Percentiles rank a stretch among this genome's conserved stretches.
These are phyloP conservation scores for Ophonus ardosiacus DNA, from an alignment of 2,888 invertebrate species.

Conservation along the genomic window DNA sequence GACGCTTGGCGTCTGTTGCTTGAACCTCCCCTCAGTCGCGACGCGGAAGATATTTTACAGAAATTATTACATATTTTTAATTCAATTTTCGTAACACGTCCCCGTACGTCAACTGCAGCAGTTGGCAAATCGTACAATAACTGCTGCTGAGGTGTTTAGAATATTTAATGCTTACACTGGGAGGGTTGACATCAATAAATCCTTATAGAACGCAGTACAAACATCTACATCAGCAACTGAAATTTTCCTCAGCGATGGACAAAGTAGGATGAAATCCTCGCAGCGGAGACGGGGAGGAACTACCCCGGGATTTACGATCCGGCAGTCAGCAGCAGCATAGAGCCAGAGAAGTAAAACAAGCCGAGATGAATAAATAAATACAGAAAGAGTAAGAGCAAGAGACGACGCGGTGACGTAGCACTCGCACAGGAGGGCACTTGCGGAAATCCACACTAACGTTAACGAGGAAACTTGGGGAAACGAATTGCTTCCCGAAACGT, in stretches of 20 bases:
- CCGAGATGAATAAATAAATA: conserved; percentile 62
- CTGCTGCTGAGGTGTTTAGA: conserved; percentile 14
- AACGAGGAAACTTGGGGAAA: conserved; percentile 52
- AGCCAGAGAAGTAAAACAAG: conserved; percentile 43
- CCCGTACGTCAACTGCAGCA: background rate
- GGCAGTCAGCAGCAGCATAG: conserved; percentile 24
- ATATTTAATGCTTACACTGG: conserved; percentile 9
- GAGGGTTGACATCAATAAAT: background rate
- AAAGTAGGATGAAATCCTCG: background rate
- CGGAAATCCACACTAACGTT: conserved; percentile 55
- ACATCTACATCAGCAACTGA: background rate
- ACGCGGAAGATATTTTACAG: conserved; percentile 40
- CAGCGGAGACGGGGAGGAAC: background rate
- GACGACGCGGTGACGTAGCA: conserved; percentile 5
- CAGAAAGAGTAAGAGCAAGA: conserved; percentile 46
- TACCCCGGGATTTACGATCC: conserved; percentile 44
- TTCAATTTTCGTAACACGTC: conserved; percentile 42
- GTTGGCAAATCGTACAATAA: conserved; percentile 2
- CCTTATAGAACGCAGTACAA: background rate
- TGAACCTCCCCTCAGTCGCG: background rate
- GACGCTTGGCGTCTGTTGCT: conserved; percentile 40
- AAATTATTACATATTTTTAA: conserved; percentile 57
- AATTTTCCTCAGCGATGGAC: background rate
- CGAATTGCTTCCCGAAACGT: conserved; percentile 60
- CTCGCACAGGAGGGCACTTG: conserved; percentile 54